Conservation (phyloP, 2,888 invertebrate species). For the Nematopogon swammerdamellus region DNA sequence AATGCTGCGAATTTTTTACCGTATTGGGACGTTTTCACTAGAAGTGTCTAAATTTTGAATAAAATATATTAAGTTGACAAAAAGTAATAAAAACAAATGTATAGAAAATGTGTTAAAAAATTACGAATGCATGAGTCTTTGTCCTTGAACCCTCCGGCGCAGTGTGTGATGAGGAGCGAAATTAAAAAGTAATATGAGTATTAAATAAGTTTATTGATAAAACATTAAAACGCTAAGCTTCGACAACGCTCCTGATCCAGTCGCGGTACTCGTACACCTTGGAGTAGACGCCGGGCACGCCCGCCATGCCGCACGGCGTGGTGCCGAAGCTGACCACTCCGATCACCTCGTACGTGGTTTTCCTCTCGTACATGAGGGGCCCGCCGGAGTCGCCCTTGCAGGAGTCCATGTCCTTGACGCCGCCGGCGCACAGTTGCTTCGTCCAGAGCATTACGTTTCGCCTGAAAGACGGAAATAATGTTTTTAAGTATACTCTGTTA, state of each 20-base stretch:
- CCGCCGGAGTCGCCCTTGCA: conserved; percentile 65
- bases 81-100: too few relatives aligned
- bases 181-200: too few relatives aligned
- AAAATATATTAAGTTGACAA: too few relatives aligned
- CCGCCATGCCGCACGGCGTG: conserved; percentile 53
- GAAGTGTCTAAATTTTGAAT: too few relatives aligned
- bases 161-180: too few relatives aligned
- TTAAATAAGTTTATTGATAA: background rate
- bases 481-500: too few relatives aligned
- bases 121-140: too few relatives aligned
- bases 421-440: conserved; percentile 57
- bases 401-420: conserved; percentile 52
- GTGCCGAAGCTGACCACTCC: conserved; percentile 66
- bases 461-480: conserved; percentile 5
- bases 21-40: too few relatives aligned
- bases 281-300: conserved; percentile 64
- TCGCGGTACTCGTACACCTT: conserved; percentile 51
- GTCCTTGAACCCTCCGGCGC: too few relatives aligned
- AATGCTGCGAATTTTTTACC: too few relatives aligned
- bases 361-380: conserved; percentile 49
- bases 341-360: conserved; percentile 19
- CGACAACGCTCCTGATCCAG: conserved; percentile 53
- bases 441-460: conserved; percentile 19
- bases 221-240: conserved; percentile 13
- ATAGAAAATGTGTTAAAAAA: too few relatives aligned